phyloP scores from a whole-genome alignment of 2,797 vertebrate genomes.

The Neostethus bicornis region DNA sequence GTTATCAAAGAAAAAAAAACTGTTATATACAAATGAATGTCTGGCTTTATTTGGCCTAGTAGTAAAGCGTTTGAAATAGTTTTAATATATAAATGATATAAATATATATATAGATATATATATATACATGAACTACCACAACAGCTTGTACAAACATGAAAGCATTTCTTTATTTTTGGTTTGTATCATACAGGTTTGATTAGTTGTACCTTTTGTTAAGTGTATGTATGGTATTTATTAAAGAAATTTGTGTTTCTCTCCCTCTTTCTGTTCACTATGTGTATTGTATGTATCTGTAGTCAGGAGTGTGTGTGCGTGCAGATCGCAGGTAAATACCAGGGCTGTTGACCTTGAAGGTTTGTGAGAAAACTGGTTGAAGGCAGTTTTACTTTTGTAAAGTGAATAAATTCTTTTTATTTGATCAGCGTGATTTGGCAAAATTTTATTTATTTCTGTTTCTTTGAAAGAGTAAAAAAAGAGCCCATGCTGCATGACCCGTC shows the following conservation, averaged over 20 bases:
- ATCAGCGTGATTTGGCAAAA: constrained; percentile 69
- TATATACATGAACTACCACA: constrained; percentile 86
- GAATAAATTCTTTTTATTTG: constrained; percentile 95
- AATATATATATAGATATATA: constrained; percentile 67
- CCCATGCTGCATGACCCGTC: constrained; percentile 16
- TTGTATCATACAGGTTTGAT: constrained; percentile 92
- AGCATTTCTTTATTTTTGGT: constrained; percentile 88
- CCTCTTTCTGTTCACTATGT: constrained; percentile 83
- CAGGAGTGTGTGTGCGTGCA: constrained; percentile 44
- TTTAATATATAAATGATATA: constrained; percentile 84
- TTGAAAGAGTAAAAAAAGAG: background rate
- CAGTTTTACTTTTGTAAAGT: constrained; percentile 91
- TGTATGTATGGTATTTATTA: constrained; percentile 92
- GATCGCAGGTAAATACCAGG: constrained; percentile 68
- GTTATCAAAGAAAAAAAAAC: constrained; percentile 78
- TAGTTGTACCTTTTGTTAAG: constrained; percentile 90
- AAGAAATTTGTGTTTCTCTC: constrained; percentile 89
- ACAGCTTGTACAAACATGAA: constrained; percentile 97
- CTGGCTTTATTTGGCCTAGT: constrained; percentile 93
- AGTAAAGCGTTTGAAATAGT: constrained; percentile 88
- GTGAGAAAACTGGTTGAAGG: constrained; percentile 83
- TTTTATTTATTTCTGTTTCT: constrained; percentile 28
- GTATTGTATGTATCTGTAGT: constrained; percentile 83
- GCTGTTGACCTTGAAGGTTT: constrained; percentile 82
- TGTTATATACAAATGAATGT: constrained; percentile 94